Evolutionary conservation across 2,888 invertebrate genomes (phyloP).

Genomic region (Rhingia rostrata): DNA sequence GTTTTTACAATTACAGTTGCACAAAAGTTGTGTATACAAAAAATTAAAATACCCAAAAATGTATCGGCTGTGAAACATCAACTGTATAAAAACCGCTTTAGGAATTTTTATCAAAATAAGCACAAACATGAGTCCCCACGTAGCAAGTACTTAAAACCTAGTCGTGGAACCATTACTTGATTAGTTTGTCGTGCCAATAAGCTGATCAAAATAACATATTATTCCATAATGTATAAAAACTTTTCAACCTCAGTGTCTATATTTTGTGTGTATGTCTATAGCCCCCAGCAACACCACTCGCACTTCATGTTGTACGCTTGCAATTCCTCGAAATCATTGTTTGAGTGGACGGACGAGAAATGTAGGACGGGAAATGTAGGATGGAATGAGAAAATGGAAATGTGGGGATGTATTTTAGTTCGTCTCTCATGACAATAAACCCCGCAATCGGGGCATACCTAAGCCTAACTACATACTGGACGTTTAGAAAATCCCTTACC

Average conservation of each 20-base stretch:
- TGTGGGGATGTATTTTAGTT: slow-evolving; percentile 55
- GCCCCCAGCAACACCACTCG: slow-evolving; percentile 24
- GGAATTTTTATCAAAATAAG: too few species aligned
- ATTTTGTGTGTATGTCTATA: not conserved
- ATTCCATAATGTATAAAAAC: not conserved
- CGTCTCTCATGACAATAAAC: slow-evolving; percentile 59
- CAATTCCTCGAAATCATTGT: slow-evolving; percentile 5
- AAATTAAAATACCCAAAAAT: too few species aligned
- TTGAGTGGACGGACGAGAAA: not conserved
- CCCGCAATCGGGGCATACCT: slow-evolving; percentile 33
- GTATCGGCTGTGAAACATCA: too few species aligned
- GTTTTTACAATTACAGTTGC: too few species aligned
- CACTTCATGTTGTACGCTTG: slow-evolving; percentile 27
- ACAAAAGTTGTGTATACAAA: too few species aligned
- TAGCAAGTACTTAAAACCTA: too few species aligned
- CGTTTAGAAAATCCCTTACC: slow-evolving; percentile 54
- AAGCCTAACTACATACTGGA: slow-evolving; percentile 40
- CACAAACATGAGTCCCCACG: too few species aligned
- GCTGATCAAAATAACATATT: not conserved
- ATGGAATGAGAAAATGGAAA: slow-evolving; percentile 10
- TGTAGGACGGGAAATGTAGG: not conserved
- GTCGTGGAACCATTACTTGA: too few species aligned
- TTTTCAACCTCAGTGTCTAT: slow-evolving; percentile 23
- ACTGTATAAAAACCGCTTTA: too few species aligned
- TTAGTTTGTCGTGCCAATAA: too few species aligned